Percentiles rank a stretch among this genome's conserved stretches.
Conservation (phyloP, 2,113 vertebrate species). For the Bos taurus region DNA sequence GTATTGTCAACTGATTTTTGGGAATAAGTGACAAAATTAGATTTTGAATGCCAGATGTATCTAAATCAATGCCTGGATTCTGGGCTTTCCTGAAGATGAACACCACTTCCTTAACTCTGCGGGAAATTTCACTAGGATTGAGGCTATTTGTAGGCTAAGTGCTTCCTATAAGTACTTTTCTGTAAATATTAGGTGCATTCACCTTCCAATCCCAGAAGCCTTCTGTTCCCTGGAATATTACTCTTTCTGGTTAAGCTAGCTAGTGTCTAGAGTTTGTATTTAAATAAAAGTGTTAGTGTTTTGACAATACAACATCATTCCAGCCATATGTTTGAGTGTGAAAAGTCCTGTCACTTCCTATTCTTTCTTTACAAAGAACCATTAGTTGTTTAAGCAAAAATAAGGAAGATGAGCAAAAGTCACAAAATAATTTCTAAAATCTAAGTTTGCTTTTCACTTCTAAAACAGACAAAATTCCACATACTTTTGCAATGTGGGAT, state of each 20-base stretch:
- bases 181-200: neutral
- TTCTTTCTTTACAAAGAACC: conserved; percentile 1
- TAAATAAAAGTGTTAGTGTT: neutral
- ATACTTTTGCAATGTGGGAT: neutral
- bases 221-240: neutral
- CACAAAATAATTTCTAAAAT: neutral
- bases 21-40: neutral
- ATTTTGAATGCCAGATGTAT: neutral
- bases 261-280: neutral
- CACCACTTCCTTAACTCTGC: neutral
- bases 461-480: neutral
- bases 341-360: neutral
- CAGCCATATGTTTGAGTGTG: neutral
- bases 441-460: neutral
- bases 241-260: neutral
- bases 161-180: neutral
- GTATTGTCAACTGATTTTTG: neutral
- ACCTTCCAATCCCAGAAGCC: neutral
- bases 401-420: neutral
- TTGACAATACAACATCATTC: neutral
- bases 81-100: neutral
- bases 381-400: neutral
- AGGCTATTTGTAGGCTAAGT: neutral
- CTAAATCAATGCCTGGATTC: neutral
- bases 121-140: neutral